Conservation (phyloP, 1,140 invertebrate genomes). For the Ostrea denselamellosa region DNA sequence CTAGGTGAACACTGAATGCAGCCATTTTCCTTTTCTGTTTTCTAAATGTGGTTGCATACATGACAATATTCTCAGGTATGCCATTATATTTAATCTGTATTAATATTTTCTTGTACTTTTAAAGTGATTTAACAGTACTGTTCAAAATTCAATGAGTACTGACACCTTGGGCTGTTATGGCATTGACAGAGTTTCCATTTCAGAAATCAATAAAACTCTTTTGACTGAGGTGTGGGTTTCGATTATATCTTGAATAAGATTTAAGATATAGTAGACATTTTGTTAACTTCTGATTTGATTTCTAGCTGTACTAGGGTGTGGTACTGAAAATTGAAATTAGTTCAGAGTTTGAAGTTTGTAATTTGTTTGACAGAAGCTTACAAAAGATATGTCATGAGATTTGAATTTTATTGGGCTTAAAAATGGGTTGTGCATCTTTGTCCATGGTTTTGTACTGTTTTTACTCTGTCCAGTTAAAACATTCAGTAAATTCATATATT, state of each 20-base stretch:
- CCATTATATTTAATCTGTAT: background rate
- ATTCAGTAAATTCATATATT: background rate
- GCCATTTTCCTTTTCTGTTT: constrained; percentile 37
- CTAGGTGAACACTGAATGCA: constrained; percentile 16
- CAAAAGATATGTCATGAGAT: background rate
- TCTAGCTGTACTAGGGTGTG: background rate
- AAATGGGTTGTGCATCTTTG: no score
- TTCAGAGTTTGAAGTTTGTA: no score
- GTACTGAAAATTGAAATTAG: no score
- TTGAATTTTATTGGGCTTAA: no score
- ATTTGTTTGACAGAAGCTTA: background rate
- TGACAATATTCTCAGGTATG: background rate
- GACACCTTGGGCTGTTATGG: background rate
- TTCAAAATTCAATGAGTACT: background rate
- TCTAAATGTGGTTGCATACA: background rate
- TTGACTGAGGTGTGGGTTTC: constrained; percentile 11
- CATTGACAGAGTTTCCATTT: background rate
- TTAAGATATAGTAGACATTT: background rate
- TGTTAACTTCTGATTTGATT: background rate
- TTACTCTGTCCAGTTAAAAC: background rate
- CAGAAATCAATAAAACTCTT: background rate
- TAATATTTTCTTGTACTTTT: background rate
- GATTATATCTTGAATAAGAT: background rate
- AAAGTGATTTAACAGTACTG: background rate
- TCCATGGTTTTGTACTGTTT: background rate